Percentiles rank a stretch among this genome's conserved stretches.
phyloP scores from a whole-genome alignment of 2,113 vertebrate genomes.

The Neomonachus schauinslandi region DNA sequence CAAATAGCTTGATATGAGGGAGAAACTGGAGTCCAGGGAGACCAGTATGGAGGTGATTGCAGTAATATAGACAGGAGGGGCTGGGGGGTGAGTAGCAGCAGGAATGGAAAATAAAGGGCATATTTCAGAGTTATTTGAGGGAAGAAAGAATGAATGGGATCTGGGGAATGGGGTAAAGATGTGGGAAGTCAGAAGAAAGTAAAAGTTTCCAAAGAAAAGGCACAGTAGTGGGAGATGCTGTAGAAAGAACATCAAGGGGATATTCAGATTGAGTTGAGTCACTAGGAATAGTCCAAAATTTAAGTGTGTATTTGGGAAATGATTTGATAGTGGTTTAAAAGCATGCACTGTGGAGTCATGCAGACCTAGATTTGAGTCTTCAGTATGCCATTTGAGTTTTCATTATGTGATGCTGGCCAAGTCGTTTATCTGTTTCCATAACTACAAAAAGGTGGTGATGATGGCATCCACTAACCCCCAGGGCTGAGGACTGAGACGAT shows the following conservation, averaged over 20 bases:
- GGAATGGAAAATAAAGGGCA: background rate
- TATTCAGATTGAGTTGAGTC: background rate
- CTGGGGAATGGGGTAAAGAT: background rate
- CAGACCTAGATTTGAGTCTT: conserved; percentile 14
- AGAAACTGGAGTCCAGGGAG: background rate
- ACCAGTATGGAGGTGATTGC: background rate
- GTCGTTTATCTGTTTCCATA: background rate
- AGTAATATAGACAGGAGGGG: background rate
- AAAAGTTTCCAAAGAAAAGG: background rate
- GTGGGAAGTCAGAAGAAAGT: background rate
- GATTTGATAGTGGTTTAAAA: conserved; percentile 42
- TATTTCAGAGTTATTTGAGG: conserved; percentile 18
- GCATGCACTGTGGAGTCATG: background rate
- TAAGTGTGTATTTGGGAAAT: background rate
- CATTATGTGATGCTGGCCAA: background rate
- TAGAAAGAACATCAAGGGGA: background rate
- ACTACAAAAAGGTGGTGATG: background rate
- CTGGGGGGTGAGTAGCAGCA: background rate
- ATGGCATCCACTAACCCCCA: background rate
- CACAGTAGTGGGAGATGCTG: background rate
- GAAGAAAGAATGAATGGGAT: background rate
- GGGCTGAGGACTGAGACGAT: background rate
- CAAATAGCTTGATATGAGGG: background rate
- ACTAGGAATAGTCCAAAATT: background rate
- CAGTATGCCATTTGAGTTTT: background rate